Evolutionary conservation across 2,797 vertebrate genomes (phyloP).

Genomic region (Eremophila alpestris): DNA sequence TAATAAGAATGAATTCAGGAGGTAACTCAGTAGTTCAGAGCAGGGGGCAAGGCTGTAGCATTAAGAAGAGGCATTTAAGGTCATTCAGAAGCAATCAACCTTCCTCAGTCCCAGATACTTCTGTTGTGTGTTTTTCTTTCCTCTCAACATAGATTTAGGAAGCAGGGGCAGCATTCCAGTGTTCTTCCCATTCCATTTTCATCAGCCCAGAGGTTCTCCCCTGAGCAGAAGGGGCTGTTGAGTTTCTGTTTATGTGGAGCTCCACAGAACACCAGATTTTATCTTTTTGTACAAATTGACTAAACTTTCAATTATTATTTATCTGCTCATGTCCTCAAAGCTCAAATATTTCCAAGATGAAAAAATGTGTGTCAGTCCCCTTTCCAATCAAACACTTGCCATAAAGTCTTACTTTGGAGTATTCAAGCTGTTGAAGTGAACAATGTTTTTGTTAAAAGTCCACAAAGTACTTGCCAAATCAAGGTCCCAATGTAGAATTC

Average conservation of each 20-base stretch:
- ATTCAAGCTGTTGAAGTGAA: not conserved
- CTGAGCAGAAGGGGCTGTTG: not conserved
- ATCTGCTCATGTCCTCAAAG: not conserved
- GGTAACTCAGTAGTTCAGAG: not conserved
- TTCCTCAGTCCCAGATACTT: not conserved
- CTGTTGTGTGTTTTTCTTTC: not conserved
- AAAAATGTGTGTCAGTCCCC: not conserved
- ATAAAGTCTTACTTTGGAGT: not conserved
- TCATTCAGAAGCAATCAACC: conserved; percentile 17
- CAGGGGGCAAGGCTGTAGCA: conserved; percentile 14
- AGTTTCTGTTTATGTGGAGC: fast-evolving
- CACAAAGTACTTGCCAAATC: not conserved
- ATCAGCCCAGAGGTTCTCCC: not conserved
- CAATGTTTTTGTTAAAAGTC: conserved; percentile 1
- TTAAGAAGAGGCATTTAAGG: conserved; percentile 34
- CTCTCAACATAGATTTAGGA: not conserved
- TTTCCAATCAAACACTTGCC: conserved; percentile 13
- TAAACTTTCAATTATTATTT: not conserved
- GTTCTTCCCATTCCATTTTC: not conserved
- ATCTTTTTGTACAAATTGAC: not conserved
- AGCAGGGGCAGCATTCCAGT: not conserved
- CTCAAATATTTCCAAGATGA: not conserved
- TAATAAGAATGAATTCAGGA: conserved; percentile 44
- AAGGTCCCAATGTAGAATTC: not conserved
- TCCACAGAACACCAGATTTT: not conserved